Evolutionary conservation across 30 jellyfish, hydroid and myxozoan genomes (phyloP).

Genomic region (Cassiopea xamachana): DNA sequence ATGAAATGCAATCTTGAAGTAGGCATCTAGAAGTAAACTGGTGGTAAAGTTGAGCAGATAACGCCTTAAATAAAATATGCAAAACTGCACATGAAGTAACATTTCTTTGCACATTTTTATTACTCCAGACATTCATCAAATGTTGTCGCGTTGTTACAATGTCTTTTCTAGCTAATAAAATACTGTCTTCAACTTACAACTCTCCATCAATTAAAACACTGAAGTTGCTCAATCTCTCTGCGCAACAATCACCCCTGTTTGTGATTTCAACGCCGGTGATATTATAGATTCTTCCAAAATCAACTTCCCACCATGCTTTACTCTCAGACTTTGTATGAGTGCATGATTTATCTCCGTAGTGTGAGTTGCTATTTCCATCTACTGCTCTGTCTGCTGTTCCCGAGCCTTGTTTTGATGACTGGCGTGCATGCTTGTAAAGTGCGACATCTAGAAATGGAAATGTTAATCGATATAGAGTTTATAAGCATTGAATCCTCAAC

Average conservation of each 20-base stretch:
- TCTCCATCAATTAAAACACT: background rate
- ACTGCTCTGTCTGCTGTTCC: background rate
- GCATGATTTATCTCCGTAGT: background rate
- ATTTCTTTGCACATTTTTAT: too few species aligned
- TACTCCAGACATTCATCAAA: too few species aligned
- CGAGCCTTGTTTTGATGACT: background rate
- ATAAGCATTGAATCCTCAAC: too few species aligned
- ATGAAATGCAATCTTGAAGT: too few species aligned
- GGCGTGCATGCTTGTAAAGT: background rate
- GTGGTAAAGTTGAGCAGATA: too few species aligned
- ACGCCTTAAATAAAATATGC: too few species aligned
- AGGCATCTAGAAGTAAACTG: too few species aligned
- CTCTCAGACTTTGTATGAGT: background rate
- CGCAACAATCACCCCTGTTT: background rate
- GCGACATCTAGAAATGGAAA: background rate
- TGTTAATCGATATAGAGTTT: too few species aligned
- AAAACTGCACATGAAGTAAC: too few species aligned
- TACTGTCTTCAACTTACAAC: too few species aligned
- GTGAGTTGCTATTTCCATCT: background rate
- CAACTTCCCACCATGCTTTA: background rate
- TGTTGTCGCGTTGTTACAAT: too few species aligned
- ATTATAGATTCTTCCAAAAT: background rate
- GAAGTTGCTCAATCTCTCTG: background rate
- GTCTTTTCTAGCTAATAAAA: too few species aligned
- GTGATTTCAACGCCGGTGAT: background rate